Percentiles rank a stretch among this genome's conserved stretches.
Conservation (phyloP, 2,888 invertebrate genomes). For the Vanessa cardui region DNA sequence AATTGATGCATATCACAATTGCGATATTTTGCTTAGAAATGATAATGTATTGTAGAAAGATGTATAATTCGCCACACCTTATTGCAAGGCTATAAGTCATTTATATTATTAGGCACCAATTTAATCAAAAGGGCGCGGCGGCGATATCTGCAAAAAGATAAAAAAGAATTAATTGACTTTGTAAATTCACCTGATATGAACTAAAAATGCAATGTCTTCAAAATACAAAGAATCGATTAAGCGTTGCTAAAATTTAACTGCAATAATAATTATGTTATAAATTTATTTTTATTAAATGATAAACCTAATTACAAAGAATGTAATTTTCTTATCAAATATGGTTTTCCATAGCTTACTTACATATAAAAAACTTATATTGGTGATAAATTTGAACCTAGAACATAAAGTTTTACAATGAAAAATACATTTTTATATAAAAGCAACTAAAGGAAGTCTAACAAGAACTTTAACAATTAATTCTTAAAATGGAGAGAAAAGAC, state of each 20-base stretch:
- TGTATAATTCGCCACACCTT: constrained; percentile 5
- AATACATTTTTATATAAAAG: too few relatives aligned
- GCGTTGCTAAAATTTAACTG: background rate
- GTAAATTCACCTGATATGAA: background rate
- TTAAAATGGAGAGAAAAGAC: too few relatives aligned
- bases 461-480: too few relatives aligned
- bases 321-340: too few relatives aligned
- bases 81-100: background rate
- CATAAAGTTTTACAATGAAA: too few relatives aligned
- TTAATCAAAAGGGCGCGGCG: constrained; percentile 10
- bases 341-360: too few relatives aligned
- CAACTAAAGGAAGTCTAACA: too few relatives aligned
- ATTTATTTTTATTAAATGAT: background rate
- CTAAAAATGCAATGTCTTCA: background rate
- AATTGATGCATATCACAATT: too few relatives aligned
- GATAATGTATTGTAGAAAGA: background rate
- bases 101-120: background rate
- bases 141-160: background rate
- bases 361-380: too few relatives aligned
- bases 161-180: constrained; percentile 14
- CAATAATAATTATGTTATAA: background rate
- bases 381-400: too few relatives aligned
- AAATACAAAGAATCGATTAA: background rate
- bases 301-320: too few relatives aligned
- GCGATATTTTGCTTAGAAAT: background rate